Evolutionary conservation across 2,113 vertebrate species (phyloP), one percentile per base, ranked within the genome.

Genomic region (Phrynosoma blainvillii): DNA sequence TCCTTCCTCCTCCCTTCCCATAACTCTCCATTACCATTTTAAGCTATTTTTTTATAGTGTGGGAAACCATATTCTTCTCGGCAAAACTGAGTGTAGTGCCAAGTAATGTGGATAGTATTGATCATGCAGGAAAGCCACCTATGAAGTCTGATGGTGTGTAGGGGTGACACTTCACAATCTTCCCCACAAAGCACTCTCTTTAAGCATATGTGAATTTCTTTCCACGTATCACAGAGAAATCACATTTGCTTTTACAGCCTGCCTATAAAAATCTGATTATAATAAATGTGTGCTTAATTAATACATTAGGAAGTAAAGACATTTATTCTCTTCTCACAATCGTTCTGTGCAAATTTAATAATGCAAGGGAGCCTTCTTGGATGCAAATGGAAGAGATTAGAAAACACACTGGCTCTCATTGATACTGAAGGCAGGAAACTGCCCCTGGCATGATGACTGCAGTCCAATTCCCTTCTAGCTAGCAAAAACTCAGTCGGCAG

Each of bases 281-380:
- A 97, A 97, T 96, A 96, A 97, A 97, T 96, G 96, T 93, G 95
- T 96, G 89, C 93, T 96, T 97, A 97, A 97, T 97, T 97, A 97
- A 97, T 97, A 96, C 94, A 96, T 96, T 95, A 96, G 93, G 94
- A 96, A 91, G 93, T 93, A 94, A 95, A 97, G 94, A 92, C 95
- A 97, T 97, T 96, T 96, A 95, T 96, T 96, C 95, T 95, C 93
- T 81, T 96, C 96, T 97, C 96, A 92, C 94, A 95, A 96, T 95
- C 93, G 92, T 95, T 96, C 92, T 95, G 90, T 84, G 87, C 54
- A 84, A 95, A 96, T 97, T 96, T 96, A 97, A 96, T 97, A 97
- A 97, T 93, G 96, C 94, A 97, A 96, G 54, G 95, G 96, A 96
- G 95, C 94, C 95, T 96, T 95, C 93, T 95, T 92, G 88, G 92